These are phyloP conservation scores for Astyanax mexicanus DNA, from an alignment of 2,797 vertebrate species.

Conservation along the genomic window DNA sequence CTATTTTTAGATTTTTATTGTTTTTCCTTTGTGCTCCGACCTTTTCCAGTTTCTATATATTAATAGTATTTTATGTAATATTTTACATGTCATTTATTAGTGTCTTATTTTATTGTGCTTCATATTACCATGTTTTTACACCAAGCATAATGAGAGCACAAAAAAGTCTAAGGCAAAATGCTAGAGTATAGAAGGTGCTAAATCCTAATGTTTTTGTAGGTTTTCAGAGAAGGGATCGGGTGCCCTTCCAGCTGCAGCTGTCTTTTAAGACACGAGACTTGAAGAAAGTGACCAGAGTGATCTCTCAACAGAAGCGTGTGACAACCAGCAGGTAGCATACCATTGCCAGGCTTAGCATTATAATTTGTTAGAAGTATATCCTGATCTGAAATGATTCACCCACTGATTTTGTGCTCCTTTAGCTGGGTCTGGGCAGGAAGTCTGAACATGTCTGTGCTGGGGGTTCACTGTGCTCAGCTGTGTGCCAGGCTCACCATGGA, in stretches of 20 bases:
- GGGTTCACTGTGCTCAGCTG: constrained; percentile 81
- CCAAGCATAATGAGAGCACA: too few relatives aligned
- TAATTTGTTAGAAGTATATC: neutral
- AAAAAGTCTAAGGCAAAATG: too few relatives aligned
- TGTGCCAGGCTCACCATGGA: constrained; percentile 80
- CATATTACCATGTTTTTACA: too few relatives aligned
- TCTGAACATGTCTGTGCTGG: constrained; percentile 76
- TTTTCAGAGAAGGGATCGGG: constrained; percentile 65
- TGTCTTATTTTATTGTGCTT: too few relatives aligned
- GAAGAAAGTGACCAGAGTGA: constrained; percentile 71
- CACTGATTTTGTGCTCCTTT: neutral
- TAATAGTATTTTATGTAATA: too few relatives aligned
- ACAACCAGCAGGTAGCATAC: constrained; percentile 70
- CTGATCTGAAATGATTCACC: neutral
- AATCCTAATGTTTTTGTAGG: constrained; percentile 52
- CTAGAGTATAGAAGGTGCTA: neutral
- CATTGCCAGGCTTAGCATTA: neutral
- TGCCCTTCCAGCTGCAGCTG: constrained; percentile 80
- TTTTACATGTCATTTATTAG: neutral
- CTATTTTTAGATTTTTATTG: neutral
- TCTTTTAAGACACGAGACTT: constrained; percentile 77
- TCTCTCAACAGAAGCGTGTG: constrained; percentile 74
- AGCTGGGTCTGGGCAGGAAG: constrained; percentile 69
- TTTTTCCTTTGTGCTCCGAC: neutral
- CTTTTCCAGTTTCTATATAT: neutral